Evolutionary conservation across 2,888 invertebrate genomes (phyloP).

Genomic region (Reticulitermes lucifugus): DNA sequence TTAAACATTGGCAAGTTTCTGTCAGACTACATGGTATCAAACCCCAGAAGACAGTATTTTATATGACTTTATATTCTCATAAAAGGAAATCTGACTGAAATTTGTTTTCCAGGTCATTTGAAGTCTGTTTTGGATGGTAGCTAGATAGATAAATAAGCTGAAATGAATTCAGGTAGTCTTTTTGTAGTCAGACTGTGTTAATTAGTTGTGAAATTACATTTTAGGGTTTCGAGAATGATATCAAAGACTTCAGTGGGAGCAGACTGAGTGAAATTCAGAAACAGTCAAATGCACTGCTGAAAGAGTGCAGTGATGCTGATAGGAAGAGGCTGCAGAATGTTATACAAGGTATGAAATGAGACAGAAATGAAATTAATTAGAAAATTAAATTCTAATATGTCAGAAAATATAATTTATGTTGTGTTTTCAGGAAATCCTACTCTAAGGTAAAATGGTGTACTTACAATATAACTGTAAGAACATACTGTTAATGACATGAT

Average conservation of each 20-base stretch:
- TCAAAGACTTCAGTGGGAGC: constrained; percentile 81
- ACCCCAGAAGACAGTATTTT: no score
- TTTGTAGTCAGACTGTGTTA: neutral
- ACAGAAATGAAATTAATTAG: neutral
- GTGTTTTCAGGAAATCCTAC: neutral
- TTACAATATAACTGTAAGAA: no score
- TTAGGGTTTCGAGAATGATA: constrained; percentile 76
- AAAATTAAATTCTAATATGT: neutral
- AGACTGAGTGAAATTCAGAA: constrained; percentile 81
- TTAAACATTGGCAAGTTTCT: no score
- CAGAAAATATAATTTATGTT: neutral
- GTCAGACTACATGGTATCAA: no score
- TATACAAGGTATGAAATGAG: constrained; percentile 55
- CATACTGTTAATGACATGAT: no score
- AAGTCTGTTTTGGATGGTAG: no score
- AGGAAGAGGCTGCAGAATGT: constrained; percentile 58
- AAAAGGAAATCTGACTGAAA: no score
- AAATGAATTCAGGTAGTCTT: no score
- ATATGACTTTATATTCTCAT: no score
- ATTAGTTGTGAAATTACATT: constrained; percentile 42
- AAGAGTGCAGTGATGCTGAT: constrained; percentile 80
- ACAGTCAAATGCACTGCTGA: constrained; percentile 80
- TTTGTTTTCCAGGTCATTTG: no score
- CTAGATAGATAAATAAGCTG: no score
- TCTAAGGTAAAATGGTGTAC: neutral